These are phyloP conservation scores for Crotalus viridis DNA, from an alignment of 2,113 vertebrate genomes.

Conservation along the genomic window DNA sequence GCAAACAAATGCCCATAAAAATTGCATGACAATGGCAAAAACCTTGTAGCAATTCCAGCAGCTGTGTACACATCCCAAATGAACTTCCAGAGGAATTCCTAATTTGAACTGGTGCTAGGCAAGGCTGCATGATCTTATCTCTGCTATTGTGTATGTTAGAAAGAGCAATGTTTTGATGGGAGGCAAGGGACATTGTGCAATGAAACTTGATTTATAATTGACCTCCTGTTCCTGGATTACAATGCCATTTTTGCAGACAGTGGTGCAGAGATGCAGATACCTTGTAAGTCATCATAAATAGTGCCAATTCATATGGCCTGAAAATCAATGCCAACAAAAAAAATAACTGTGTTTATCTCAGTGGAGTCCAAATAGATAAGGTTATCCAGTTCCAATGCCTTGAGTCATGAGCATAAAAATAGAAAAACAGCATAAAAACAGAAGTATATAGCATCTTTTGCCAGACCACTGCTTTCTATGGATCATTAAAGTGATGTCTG, in stretches of 20 bases:
- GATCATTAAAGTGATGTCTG: background rate
- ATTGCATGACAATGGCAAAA: background rate
- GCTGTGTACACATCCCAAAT: background rate
- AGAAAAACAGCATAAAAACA: background rate
- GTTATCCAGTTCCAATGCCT: background rate
- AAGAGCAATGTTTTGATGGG: background rate
- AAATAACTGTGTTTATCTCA: background rate
- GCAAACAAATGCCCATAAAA: background rate
- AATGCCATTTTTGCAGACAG: background rate
- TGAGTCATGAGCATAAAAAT: background rate
- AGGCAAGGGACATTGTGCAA: background rate
- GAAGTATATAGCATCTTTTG: background rate
- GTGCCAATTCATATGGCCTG: background rate
- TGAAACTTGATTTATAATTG: background rate
- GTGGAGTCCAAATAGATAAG: background rate
- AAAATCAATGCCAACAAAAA: background rate
- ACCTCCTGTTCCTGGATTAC: background rate
- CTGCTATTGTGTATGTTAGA: background rate
- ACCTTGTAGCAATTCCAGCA: background rate
- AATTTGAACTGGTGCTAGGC: background rate
- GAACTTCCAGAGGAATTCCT: background rate
- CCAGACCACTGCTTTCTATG: background rate
- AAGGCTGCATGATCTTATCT: background rate
- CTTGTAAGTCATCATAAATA: background rate
- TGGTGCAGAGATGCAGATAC: background rate